Base-by-base conservation (phyloP, 1,140 invertebrate genomes). In the Tribolium madens region DNA sequence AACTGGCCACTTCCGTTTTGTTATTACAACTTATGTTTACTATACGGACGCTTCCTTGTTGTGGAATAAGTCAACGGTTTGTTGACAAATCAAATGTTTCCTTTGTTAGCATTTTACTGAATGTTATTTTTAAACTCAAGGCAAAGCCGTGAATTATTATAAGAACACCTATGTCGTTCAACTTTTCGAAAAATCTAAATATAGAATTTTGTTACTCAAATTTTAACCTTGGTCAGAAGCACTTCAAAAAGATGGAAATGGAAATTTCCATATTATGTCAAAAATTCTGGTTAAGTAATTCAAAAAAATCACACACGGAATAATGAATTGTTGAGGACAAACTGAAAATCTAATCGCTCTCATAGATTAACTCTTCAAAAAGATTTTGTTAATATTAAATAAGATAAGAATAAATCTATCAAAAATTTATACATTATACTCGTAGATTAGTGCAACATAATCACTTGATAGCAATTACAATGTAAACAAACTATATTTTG, bases 91-190 rank as follows among this genome's bases (percentile, higher is more conserved):
- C 68, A 46, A 71, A 71, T 47, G 47, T 46, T 46, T 71, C 18
- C 68, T 71, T 71, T 71, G 68, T 71, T 71, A 13, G 36, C 36
- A 71, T 71, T 71, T 71, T 48, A 47, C 47, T 26, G 68, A 26
- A 17, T 12, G 31, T 69, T 71, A 71, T 71, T 71, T 71, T 71
- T 71, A 71, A 71, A 17, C 47, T 17, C 68, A 71, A 71, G 68
- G 68, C 42, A 15, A 71, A 71, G 36, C 15, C 3, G 36, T 71
- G 13, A n/a, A 71, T 47, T 57, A 57, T 13, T 36, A 33, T 69
- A 69, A 69, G 9, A 69, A 42, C 31, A 42, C 33, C 68, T 70
- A 48, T 71, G 68, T 47, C 68, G 42, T 71, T 71, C 68, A 71
- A 71, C 68, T 71, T 71, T 69, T 31, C 31, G 15, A 64, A 64